These are phyloP conservation scores for Polyodon spathula DNA, from an alignment of 2,113 vertebrate genomes.

Conservation along the genomic window DNA sequence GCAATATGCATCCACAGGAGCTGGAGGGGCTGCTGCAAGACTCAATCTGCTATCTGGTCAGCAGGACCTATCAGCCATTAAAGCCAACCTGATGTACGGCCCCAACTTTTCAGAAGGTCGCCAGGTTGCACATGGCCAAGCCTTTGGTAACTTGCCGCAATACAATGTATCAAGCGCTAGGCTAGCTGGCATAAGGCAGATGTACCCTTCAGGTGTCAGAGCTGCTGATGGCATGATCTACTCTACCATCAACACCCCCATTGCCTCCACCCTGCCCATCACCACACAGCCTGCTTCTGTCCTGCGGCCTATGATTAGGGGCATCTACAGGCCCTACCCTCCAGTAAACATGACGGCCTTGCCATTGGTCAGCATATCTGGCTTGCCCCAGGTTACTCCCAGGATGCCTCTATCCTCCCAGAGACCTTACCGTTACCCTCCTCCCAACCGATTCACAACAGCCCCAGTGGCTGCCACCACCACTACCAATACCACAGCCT, in stretches of 20 bases:
- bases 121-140: slow-evolving; percentile 54
- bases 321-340: slow-evolving; percentile 75
- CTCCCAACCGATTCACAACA: slow-evolving; percentile 56
- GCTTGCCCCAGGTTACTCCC: slow-evolving; percentile 73
- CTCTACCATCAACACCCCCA: slow-evolving; percentile 94
- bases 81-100: slow-evolving; percentile 73
- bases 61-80: slow-evolving; percentile 67
- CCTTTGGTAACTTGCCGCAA: slow-evolving; percentile 63
- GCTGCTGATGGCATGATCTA: slow-evolving; percentile 96
- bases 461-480: slow-evolving; percentile 40
- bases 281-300: slow-evolving; percentile 89
- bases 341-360: slow-evolving; percentile 70
- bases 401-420: slow-evolving; percentile 71
- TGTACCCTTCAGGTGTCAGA: slow-evolving; percentile 81
- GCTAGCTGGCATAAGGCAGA: slow-evolving; percentile 67
- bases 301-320: slow-evolving; percentile 73
- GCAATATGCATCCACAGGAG: slow-evolving; percentile 65
- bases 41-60: slow-evolving; percentile 46
- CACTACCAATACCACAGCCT: slow-evolving; percentile 34
- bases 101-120: slow-evolving; percentile 64
- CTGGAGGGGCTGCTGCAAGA: slow-evolving; percentile 47
- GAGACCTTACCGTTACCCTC: slow-evolving; percentile 68
- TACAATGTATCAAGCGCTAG: slow-evolving; percentile 61
- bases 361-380: slow-evolving; percentile 77
- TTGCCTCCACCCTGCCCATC: slow-evolving; percentile 94